These are phyloP conservation scores for Eubasilissa regina DNA, from an alignment of 1,140 invertebrate species.

Conservation along the genomic window DNA sequence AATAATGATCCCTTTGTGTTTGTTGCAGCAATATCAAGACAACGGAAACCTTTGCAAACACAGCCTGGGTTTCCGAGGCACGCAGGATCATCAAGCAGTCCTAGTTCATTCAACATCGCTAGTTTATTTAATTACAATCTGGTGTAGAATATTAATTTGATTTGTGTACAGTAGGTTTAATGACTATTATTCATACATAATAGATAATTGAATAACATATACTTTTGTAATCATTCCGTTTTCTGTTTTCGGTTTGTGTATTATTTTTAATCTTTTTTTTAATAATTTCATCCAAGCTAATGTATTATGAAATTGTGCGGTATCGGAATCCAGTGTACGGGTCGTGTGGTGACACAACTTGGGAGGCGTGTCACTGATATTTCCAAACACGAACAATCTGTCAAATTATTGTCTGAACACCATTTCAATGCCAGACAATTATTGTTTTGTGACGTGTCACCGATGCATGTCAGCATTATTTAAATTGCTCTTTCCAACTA, in stretches of 20 bases:
- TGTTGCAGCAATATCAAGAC: conserved; percentile 51
- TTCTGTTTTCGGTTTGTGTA: conserved; percentile 46
- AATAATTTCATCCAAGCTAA: conserved; percentile 20
- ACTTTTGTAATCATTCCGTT: conserved; percentile 58
- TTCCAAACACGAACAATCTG: conserved; percentile 1
- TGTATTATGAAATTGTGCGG: conserved; percentile 10
- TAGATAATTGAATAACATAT: conserved; percentile 50
- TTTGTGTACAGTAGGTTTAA: conserved; percentile 60
- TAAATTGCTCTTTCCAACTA: conserved; percentile 9
- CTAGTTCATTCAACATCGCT: conserved; percentile 57
- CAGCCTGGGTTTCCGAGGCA: conserved; percentile 41
- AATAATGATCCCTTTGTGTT: too few relatives aligned
- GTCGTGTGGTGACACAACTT: neutral
- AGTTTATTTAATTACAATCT: conserved; percentile 58
- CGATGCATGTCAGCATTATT: neutral
- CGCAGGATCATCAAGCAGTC: conserved; percentile 50
- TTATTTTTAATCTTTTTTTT: conserved; percentile 39
- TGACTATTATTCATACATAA: conserved; percentile 57
- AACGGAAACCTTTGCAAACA: conserved; percentile 50
- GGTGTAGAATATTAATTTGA: conserved; percentile 58
- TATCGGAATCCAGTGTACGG: neutral
- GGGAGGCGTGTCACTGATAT: neutral
- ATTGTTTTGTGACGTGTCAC: conserved; percentile 16
- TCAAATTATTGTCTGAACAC: conserved; percentile 9
- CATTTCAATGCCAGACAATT: conserved; percentile 16